phyloP scores from a whole-genome alignment of 2,113 vertebrate species.

The Odontesthes bonariensis region DNA sequence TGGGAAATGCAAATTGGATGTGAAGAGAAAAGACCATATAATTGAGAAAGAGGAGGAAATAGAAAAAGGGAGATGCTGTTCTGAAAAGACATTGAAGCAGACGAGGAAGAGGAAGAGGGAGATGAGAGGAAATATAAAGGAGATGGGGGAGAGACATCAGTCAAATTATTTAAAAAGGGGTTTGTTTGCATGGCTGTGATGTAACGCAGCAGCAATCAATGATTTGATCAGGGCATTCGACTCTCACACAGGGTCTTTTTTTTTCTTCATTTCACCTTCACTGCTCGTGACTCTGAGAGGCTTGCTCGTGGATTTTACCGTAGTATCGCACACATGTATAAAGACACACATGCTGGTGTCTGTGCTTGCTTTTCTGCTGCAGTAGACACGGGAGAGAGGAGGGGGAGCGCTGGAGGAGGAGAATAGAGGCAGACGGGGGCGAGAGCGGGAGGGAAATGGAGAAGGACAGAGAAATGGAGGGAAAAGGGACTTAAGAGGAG shows the following conservation, averaged over 20 bases:
- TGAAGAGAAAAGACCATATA: slow-evolving; percentile 18
- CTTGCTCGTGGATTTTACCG: slow-evolving; percentile 42
- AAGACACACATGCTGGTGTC: slow-evolving; percentile 72
- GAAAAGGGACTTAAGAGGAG: slow-evolving; percentile 38
- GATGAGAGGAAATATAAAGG: slow-evolving; percentile 51
- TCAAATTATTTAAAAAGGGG: slow-evolving; percentile 67
- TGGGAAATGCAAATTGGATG: slow-evolving; percentile 53
- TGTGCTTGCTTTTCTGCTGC: slow-evolving; percentile 82
- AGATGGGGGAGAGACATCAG: slow-evolving; percentile 47
- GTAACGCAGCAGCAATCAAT: slow-evolving; percentile 71
- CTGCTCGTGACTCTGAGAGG: slow-evolving; percentile 32
- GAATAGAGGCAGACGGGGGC: slow-evolving; percentile 45
- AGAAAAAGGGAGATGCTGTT: slow-evolving; percentile 49
- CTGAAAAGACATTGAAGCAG: slow-evolving; percentile 61
- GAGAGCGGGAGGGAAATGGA: slow-evolving; percentile 61
- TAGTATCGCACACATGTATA: slow-evolving; percentile 59
- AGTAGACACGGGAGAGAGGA: slow-evolving; percentile 74
- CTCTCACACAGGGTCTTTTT: not conserved
- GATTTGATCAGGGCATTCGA: slow-evolving; percentile 59
- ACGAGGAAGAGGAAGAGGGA: slow-evolving; percentile 52
- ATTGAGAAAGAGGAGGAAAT: slow-evolving; percentile 18
- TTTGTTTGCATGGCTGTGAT: slow-evolving; percentile 69
- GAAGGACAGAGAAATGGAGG: slow-evolving; percentile 53
- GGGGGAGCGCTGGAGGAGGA: slow-evolving; percentile 47
- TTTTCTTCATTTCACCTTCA: slow-evolving; percentile 22